Percentiles rank a stretch among this genome's conserved stretches.
phyloP scores from a whole-genome alignment of 1,140 invertebrate species.

The Eriosoma lanigerum region DNA sequence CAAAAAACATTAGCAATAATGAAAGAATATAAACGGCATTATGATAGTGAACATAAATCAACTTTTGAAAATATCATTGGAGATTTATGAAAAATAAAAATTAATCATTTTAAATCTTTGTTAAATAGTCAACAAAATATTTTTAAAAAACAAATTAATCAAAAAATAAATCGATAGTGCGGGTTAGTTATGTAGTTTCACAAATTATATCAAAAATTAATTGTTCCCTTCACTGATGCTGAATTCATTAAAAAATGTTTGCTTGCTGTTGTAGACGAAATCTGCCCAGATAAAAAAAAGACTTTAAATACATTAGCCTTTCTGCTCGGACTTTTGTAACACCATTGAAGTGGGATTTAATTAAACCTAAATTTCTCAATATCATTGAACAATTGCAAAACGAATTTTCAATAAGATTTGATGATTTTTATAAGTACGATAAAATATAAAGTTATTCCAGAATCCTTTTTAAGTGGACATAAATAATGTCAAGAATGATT shows the following conservation, averaged over 20 bases:
- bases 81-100: not conserved
- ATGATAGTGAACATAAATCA: not conserved
- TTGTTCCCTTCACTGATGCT: not conserved
- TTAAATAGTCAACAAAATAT: constrained; percentile 11
- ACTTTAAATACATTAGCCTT: not conserved
- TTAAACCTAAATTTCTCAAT: not conserved
- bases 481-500: not conserved
- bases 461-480: not conserved
- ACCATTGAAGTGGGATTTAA: not conserved
- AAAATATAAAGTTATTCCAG: no score
- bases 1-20: not conserved
- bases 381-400: not conserved
- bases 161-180: not conserved
- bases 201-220: constrained; percentile 5
- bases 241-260: constrained; percentile 10
- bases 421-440: not conserved
- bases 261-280: not conserved
- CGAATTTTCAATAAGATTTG: not conserved
- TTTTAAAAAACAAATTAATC: constrained; percentile 10
- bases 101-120: not conserved
- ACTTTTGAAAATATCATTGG: not conserved
- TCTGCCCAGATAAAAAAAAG: constrained; percentile 7
- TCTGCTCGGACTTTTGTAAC: not conserved
- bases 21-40: not conserved
- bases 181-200: not conserved